Evolutionary conservation across 2,797 vertebrate species (phyloP), one percentile per base, ranked within the genome.

Genomic region (Acanthurus lineatus): DNA sequence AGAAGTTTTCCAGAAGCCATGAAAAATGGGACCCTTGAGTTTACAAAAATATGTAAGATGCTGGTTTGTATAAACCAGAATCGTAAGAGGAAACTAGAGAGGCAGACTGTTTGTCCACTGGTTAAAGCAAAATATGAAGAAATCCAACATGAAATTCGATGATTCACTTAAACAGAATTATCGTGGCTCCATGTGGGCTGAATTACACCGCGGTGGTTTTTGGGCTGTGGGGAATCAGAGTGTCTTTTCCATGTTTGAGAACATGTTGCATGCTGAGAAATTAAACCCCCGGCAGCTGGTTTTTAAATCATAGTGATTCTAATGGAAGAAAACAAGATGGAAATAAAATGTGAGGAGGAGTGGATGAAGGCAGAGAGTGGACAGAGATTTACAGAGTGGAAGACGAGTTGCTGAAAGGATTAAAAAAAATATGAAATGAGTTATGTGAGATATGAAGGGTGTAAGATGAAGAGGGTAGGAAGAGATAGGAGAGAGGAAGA

Each of bases 201-300:
- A 22, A 32, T 40, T 28, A 20, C 6, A 17, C 17, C 59, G n/a
- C 9, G 61, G 57, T 20, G 61, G 48, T 51, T 68, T 69, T 16
- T 2, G 25, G 40, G 45, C 64, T 48, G 35, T 4, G 16, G 57
- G 53, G 15, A 25, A 77, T 22, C 4, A 2, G 5, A 40, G 56
- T 3, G 47, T 73, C 22, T 25, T 25, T 25, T 25, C 25, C 25
- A 25, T 25, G 25, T 25, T 25, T 25, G 25, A 25, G 25, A 25
- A 25, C 25, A 25, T 25, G 25, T 25, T 25, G 25, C 54, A 49
- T 69, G 78, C 74, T 78, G 77, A 69, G 52, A 85, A 82, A 81
- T 82, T 19, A 87, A 88, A 82, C 25, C 70, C 73, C 68, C 17
- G 57, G n/a, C 64, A 70, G 73, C 68, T 62, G 67, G 4, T 54